phyloP scores from a whole-genome alignment of 2,797 vertebrate genomes.

The Siniperca scherzeri region DNA sequence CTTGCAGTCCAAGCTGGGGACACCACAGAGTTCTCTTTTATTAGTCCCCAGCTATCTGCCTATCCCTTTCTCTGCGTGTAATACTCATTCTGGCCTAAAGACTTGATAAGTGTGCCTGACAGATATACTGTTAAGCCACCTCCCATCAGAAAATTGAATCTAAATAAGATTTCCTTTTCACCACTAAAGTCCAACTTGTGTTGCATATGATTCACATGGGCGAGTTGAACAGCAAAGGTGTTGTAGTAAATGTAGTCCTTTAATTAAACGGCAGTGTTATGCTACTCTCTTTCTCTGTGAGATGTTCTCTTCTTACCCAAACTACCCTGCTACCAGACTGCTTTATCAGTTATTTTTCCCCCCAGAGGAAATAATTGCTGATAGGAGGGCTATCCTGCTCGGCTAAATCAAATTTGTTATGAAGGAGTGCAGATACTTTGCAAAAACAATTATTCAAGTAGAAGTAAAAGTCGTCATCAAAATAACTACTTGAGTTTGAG shows the following conservation, averaged over 20 bases:
- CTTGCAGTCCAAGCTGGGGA: no score
- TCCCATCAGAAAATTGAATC: conserved; percentile 87
- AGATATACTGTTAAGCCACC: conserved; percentile 76
- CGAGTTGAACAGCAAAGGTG: conserved; percentile 34
- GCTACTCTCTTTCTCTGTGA: conserved; percentile 37
- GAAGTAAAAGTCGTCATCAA: no score
- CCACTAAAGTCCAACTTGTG: conserved; percentile 55
- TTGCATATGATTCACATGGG: conserved; percentile 64
- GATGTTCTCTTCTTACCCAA: conserved; percentile 24
- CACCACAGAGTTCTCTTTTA: conserved; percentile 10
- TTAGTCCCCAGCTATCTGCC: conserved; percentile 47
- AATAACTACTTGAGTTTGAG: no score
- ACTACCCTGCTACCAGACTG: conserved; percentile 24
- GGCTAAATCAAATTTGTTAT: conserved; percentile 53
- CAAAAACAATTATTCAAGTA: no score
- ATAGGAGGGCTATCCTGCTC: conserved; percentile 28
- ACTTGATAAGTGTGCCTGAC: conserved; percentile 72
- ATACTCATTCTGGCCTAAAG: conserved; percentile 58
- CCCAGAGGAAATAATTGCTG: conserved; percentile 37
- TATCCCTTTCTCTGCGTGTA: conserved; percentile 26
- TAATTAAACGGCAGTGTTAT: conserved; percentile 68
- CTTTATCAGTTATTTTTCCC: conserved; percentile 44
- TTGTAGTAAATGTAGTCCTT: conserved; percentile 56
- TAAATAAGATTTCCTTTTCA: conserved; percentile 83
- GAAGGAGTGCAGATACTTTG: conserved; percentile 22